Conservation (phyloP, 2,797 vertebrate genomes). For the Rhinoraja longicauda region DNA sequence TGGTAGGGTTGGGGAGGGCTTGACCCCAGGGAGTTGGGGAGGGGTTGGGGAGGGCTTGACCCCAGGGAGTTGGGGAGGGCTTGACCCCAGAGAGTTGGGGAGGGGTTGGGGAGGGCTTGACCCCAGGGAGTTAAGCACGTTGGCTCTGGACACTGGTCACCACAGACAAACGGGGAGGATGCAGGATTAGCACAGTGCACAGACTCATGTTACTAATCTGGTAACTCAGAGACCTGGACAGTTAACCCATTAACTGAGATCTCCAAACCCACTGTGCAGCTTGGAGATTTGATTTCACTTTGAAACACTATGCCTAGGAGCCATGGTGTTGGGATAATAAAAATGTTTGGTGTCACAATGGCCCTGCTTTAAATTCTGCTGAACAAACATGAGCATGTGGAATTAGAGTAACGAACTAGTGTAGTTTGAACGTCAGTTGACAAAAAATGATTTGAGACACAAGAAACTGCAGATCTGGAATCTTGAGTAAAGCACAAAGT, state of each 20-base stretch:
- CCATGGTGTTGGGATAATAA: not conserved
- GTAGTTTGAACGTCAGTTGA: too few species aligned
- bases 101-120: not conserved
- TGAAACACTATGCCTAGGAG: not conserved
- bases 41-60: not conserved
- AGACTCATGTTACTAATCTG: not conserved
- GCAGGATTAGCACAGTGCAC: not conserved
- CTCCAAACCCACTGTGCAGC: not conserved
- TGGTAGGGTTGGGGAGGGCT: not conserved
- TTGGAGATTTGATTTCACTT: not conserved
- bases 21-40: not conserved
- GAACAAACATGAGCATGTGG: not conserved
- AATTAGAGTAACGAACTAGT: too few species aligned
- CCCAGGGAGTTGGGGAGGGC: not conserved
- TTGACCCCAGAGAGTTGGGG: not conserved
- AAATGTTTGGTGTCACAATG: not conserved
- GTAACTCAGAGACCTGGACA: not conserved
- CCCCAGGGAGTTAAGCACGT: not conserved
- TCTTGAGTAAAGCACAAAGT: too few species aligned
- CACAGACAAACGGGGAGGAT: not conserved
- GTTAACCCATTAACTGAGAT: not conserved
- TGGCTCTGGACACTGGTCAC: not conserved
- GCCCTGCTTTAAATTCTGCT: not conserved
- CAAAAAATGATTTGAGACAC: too few species aligned
- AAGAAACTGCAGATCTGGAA: too few species aligned